These are phyloP conservation scores for Oryzias melastigma DNA, from an alignment of 2,113 vertebrate genomes.

Conservation along the genomic window DNA sequence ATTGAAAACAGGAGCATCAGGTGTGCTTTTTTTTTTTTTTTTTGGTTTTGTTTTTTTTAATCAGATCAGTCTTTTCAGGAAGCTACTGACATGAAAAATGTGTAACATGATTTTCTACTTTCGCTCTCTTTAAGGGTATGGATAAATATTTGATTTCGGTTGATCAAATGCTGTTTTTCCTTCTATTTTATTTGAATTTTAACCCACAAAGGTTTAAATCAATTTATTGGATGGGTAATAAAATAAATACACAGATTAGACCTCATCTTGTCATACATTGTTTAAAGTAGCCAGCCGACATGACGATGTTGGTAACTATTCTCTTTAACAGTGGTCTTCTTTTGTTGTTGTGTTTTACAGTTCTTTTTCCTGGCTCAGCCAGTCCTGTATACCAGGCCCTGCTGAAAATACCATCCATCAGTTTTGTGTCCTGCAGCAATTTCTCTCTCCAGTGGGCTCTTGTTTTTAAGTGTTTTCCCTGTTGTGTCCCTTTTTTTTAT, in stretches of 20 bases:
- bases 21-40: too few species aligned
- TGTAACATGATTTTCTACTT: too few species aligned
- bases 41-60: too few species aligned
- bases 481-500: conserved; percentile 44
- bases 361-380: conserved; percentile 99
- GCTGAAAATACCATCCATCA: conserved; percentile 99
- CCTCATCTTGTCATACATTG: conserved; percentile 20
- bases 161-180: neutral
- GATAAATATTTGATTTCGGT: neutral
- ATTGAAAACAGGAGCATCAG: too few species aligned
- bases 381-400: conserved; percentile 99
- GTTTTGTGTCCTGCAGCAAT: conserved; percentile 98
- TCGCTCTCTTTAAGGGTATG: neutral
- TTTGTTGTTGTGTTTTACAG: conserved; percentile 99
- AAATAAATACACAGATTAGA: conserved; percentile 2
- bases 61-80: too few species aligned
- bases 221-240: neutral
- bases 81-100: too few species aligned
- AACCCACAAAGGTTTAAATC: conserved; percentile 1
- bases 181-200: neutral
- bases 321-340: conserved; percentile 99
- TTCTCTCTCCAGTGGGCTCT: conserved; percentile 97
- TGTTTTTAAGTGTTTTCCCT: conserved; percentile 77
- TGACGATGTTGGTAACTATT: conserved; percentile 89
- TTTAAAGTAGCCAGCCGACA: conserved; percentile 62